Conservation (phyloP, 2,888 invertebrate genomes). For the Scaptomyza polygonia region DNA sequence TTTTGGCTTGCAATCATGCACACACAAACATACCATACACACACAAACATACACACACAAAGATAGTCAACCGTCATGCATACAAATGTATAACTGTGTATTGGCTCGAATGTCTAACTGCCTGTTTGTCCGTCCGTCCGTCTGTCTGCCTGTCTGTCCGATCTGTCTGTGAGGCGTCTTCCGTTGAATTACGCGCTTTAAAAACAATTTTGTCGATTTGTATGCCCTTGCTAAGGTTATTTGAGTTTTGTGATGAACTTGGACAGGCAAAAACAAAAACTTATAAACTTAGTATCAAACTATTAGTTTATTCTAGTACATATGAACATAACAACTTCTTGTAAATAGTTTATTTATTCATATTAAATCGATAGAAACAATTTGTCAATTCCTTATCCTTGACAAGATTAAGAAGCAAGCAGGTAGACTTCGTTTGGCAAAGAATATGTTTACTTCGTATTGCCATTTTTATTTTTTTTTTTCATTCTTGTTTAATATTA, state of each 20-base stretch:
- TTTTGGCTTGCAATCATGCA: slow-evolving; percentile 39
- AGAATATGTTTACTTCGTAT: slow-evolving; percentile 4
- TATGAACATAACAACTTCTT: neutral
- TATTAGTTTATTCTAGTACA: neutral
- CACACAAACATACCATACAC: slow-evolving; percentile 24
- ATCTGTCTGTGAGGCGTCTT: slow-evolving; percentile 11
- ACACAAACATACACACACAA: slow-evolving; percentile 19
- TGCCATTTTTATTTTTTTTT: neutral
- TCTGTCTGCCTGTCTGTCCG: slow-evolving; percentile 19
- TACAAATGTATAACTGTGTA: slow-evolving; percentile 19
- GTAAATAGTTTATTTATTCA: neutral
- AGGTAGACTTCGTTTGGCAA: neutral
- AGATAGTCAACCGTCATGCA: slow-evolving; percentile 14
- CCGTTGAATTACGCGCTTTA: slow-evolving; percentile 73
- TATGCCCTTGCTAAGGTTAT: neutral
- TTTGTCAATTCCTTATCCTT: neutral
- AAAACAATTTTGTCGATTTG: slow-evolving; percentile 74
- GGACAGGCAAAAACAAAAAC: neutral
- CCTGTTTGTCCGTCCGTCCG: slow-evolving; percentile 8
- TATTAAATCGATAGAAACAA: too few species aligned
- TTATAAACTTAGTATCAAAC: too few species aligned
- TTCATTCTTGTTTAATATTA: slow-evolving; percentile 61
- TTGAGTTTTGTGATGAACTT: neutral
- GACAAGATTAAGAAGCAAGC: neutral
- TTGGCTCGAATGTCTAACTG: slow-evolving; percentile 25